These are phyloP conservation scores for Phoronis australis DNA, from an alignment of 2,888 invertebrate genomes.

Conservation along the genomic window DNA sequence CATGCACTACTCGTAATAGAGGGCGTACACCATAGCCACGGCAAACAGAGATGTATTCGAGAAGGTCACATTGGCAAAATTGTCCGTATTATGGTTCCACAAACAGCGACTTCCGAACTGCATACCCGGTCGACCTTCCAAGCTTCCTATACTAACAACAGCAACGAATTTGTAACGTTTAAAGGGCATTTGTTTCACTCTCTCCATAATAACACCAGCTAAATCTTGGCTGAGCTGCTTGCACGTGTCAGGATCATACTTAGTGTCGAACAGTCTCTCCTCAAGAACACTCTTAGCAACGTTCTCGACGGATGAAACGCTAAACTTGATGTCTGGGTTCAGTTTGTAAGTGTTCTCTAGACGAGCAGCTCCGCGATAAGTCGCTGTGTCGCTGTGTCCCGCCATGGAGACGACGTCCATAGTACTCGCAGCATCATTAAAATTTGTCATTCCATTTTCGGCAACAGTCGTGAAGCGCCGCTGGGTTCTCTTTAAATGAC, in stretches of 20 bases:
- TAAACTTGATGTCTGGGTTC: not conserved
- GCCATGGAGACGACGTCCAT: not conserved
- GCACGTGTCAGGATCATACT: slow-evolving; percentile 29
- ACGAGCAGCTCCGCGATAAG: not conserved
- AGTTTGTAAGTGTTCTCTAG: slow-evolving; percentile 3
- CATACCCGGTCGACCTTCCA: slow-evolving; percentile 37
- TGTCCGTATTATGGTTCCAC: slow-evolving; percentile 44
- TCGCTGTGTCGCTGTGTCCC: not conserved
- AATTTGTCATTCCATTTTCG: too few relatives aligned
- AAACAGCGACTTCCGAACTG: slow-evolving; percentile 44
- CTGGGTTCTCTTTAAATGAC: too few relatives aligned
- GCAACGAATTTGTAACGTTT: slow-evolving; percentile 38
- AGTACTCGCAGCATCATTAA: too few relatives aligned
- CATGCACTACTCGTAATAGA: slow-evolving; percentile 25
- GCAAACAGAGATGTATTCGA: slow-evolving; percentile 40
- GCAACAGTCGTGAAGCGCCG: too few relatives aligned
- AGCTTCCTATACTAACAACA: slow-evolving; percentile 40
- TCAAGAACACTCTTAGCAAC: not conserved
- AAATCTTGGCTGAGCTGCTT: slow-evolving; percentile 30
- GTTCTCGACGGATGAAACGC: not conserved
- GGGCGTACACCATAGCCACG: slow-evolving; percentile 41
- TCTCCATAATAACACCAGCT: slow-evolving; percentile 31
- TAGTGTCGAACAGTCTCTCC: slow-evolving; percentile 21
- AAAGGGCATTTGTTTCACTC: slow-evolving; percentile 25
- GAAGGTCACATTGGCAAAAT: slow-evolving; percentile 42